phyloP scores from a whole-genome alignment of 2,797 vertebrate species.

The Protonibea diacanthus region DNA sequence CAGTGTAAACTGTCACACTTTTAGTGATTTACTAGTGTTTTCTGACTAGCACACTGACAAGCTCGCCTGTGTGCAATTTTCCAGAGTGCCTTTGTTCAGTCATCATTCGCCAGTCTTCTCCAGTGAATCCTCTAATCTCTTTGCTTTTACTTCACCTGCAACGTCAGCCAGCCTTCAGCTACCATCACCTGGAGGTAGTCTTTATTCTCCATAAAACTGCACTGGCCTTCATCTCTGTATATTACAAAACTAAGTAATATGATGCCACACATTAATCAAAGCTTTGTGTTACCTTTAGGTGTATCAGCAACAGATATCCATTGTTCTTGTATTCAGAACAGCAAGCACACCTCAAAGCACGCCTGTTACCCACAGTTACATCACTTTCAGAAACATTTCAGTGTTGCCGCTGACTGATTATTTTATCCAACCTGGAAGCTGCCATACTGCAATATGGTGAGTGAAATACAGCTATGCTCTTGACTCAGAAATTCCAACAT shows the following conservation, averaged over 20 bases:
- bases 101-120: too few relatives aligned
- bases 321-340: neutral
- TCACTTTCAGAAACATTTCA: slow-evolving; percentile 37
- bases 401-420: slow-evolving; percentile 3
- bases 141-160: too few relatives aligned
- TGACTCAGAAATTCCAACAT: neutral
- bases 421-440: neutral
- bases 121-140: too few relatives aligned
- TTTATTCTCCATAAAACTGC: neutral
- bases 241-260: neutral
- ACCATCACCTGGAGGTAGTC: too few relatives aligned
- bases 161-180: too few relatives aligned
- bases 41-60: too few relatives aligned
- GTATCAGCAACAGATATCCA: slow-evolving; percentile 7
- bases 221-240: slow-evolving; percentile 8
- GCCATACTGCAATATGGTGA: slow-evolving; percentile 2
- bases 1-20: too few relatives aligned
- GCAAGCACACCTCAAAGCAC: neutral
- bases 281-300: slow-evolving; percentile 34
- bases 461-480: neutral
- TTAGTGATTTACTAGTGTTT: too few relatives aligned
- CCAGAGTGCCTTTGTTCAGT: too few relatives aligned
- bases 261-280: slow-evolving; percentile 34
- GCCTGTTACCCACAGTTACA: slow-evolving; percentile 40
- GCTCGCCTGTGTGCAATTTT: too few relatives aligned